Evolutionary conservation across 1,140 invertebrate genomes (phyloP).

Genomic region (Nasonia giraulti): DNA sequence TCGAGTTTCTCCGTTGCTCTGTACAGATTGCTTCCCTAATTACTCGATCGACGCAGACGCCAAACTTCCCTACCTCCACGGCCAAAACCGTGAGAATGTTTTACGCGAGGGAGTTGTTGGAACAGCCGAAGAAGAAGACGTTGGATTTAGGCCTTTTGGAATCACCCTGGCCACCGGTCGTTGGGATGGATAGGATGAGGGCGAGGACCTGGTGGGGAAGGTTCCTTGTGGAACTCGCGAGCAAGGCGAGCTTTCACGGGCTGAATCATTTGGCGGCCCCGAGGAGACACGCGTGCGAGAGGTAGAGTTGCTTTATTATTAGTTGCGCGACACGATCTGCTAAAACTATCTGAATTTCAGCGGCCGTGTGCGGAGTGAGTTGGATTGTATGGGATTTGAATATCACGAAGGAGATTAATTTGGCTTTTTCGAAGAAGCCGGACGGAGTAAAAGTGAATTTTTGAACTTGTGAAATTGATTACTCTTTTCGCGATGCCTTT

Average conservation of each 20-base stretch:
- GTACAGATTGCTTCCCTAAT: not conserved
- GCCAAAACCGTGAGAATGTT: not conserved
- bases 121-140: not conserved
- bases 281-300: not conserved
- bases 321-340: no score
- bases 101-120: not conserved
- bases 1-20: not conserved
- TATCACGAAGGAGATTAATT: no score
- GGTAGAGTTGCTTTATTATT: not conserved
- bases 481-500: no score
- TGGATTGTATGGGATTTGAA: no score
- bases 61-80: not conserved
- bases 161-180: not conserved
- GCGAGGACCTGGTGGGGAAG: not conserved
- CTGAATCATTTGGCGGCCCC: not conserved
- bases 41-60: not conserved
- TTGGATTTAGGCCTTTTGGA: not conserved
- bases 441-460: no score
- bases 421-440: no score
- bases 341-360: no score
- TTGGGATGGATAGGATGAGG: not conserved
- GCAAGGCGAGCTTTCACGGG: not conserved
- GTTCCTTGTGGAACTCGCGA: not conserved
- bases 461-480: no score
- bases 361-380: no score